Conservation (phyloP, 2,797 vertebrate species). For the Takifugu rubripes region DNA sequence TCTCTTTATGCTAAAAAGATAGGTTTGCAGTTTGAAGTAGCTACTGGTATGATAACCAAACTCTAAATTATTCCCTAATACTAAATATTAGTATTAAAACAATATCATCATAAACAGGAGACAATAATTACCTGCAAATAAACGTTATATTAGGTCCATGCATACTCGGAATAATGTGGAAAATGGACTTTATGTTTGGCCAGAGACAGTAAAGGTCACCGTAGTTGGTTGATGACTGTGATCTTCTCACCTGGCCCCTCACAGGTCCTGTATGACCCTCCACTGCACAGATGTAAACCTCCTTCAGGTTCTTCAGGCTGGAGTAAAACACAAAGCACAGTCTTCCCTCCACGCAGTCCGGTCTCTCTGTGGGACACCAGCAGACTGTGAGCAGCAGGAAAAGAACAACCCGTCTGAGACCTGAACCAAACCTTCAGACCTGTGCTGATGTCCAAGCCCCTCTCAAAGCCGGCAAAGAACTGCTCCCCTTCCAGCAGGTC, state of each 20-base stretch:
- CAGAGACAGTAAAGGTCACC: not conserved
- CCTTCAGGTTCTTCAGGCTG: constrained; percentile 91
- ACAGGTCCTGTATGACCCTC: constrained; percentile 77
- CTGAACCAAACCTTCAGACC: constrained; percentile 67
- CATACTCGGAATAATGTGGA: no score
- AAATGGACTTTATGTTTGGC: no score
- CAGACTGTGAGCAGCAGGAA: not conserved
- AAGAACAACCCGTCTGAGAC: not conserved
- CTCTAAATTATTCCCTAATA: no score
- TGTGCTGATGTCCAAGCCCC: constrained; percentile 84
- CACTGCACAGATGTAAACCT: constrained; percentile 85
- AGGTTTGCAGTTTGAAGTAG: no score
- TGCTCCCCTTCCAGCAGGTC: constrained; percentile 95
- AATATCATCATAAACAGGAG: no score
- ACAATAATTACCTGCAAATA: no score
- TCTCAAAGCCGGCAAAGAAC: constrained; percentile 95
- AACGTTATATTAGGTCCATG: no score
- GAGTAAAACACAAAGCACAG: constrained; percentile 93
- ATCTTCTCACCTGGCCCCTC: constrained; percentile 85
- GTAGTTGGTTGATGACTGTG: not conserved
- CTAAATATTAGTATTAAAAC: no score
- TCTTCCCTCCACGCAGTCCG: constrained; percentile 86
- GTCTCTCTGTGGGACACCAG: constrained; percentile 78
- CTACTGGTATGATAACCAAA: no score
- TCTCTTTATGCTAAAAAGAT: no score